Conservation (phyloP, 2,888 invertebrate species). For the Harpalus rubripes region DNA sequence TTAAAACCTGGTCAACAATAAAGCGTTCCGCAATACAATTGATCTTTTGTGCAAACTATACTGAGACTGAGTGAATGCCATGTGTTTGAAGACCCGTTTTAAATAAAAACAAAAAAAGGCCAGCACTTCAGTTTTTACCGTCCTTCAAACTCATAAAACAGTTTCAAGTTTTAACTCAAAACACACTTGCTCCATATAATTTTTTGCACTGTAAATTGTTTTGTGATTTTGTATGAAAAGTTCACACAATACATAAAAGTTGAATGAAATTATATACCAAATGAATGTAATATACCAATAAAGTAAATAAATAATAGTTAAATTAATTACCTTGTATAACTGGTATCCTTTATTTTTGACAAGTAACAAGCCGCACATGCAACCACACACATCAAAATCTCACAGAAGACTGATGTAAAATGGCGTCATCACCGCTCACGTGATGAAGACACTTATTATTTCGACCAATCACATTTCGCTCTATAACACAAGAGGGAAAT, state of each 20-base stretch:
- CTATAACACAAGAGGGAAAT: conserved; percentile 45
- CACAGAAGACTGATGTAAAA: conserved; percentile 72
- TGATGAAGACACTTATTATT: conserved; percentile 54
- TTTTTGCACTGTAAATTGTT: conserved; percentile 45
- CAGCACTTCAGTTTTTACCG: conserved; percentile 40
- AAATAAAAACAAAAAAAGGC: conserved; percentile 30
- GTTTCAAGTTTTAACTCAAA: conserved; percentile 36
- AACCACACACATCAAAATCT: conserved; percentile 73
- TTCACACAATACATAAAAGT: conserved; percentile 31
- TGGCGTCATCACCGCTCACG: conserved; percentile 69
- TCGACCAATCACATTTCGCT: conserved; percentile 26
- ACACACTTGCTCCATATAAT: conserved; percentile 56
- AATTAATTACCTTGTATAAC: conserved; percentile 55
- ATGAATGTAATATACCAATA: background rate
- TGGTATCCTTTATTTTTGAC: conserved; percentile 66
- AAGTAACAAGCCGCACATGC: conserved; percentile 70
- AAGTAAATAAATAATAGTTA: background rate
- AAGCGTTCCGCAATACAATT: conserved; percentile 48
- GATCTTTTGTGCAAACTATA: conserved; percentile 46
- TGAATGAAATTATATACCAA: conserved; percentile 7
- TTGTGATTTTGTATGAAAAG: conserved; percentile 32
- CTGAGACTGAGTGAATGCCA: conserved; percentile 29
- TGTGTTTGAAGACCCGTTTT: conserved; percentile 19
- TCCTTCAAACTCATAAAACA: conserved; percentile 56
- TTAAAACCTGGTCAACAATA: conserved; percentile 38